Evolutionary conservation across 2,113 vertebrate species (phyloP).

Genomic region (Hydrolagus affinis): DNA sequence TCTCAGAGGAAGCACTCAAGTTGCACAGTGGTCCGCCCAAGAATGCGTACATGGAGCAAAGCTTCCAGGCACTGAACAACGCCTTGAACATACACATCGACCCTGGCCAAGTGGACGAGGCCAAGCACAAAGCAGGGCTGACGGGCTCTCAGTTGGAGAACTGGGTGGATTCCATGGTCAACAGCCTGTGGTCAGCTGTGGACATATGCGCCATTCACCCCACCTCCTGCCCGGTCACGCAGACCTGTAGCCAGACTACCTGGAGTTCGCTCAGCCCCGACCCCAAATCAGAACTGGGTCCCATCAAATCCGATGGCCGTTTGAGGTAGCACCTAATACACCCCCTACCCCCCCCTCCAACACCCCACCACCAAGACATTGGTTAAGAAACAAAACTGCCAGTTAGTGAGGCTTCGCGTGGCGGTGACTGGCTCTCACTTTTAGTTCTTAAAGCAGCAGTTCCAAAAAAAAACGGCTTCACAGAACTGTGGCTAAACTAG

Average conservation of each 20-base stretch:
- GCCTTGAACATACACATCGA: constrained; percentile 81
- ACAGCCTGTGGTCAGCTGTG: constrained; percentile 73
- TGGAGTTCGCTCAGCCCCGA: constrained; percentile 95
- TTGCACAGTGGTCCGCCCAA: constrained; percentile 77
- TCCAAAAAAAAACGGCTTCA: constrained; percentile 1
- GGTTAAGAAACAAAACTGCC: not conserved
- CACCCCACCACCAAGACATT: not conserved
- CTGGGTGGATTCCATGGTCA: constrained; percentile 80
- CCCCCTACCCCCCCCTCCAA: no score
- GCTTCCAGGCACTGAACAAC: constrained; percentile 88
- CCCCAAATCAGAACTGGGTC: constrained; percentile 83
- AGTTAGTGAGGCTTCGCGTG: not conserved
- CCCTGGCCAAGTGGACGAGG: constrained; percentile 69
- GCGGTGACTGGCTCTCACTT: not conserved
- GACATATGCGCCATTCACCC: constrained; percentile 72
- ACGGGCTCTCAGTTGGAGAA: constrained; percentile 65
- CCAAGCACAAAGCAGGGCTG: constrained; percentile 67
- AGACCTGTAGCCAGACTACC: constrained; percentile 75
- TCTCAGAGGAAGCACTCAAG: constrained; percentile 76
- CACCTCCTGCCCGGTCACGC: constrained; percentile 77
- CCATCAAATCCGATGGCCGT: constrained; percentile 69
- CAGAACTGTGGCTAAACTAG: constrained; percentile 38
- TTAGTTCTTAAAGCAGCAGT: constrained; percentile 27
- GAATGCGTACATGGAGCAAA: constrained; percentile 98
- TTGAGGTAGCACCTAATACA: constrained; percentile 79